These are phyloP conservation scores for Orientallactaga sibirica DNA, from an alignment of 2,797 vertebrate genomes.

Conservation along the genomic window DNA sequence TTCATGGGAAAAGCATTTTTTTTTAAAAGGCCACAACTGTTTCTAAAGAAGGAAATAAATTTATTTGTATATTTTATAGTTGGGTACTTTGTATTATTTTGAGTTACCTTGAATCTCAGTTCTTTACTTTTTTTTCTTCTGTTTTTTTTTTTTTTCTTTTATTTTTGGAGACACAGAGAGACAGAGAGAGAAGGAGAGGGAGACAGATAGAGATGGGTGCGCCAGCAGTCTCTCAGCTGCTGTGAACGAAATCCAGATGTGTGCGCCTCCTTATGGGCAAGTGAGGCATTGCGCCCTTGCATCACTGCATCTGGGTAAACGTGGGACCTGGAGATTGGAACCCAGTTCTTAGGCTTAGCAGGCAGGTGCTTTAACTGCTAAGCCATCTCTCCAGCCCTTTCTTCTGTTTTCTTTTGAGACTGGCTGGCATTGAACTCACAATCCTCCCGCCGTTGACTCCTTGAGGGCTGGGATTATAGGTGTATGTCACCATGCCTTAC, in stretches of 20 bases:
- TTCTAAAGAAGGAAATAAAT: slow-evolving; percentile 44
- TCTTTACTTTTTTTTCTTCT: neutral
- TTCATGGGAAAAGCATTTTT: neutral
- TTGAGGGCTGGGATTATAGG: neutral
- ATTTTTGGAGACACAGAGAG: too few species aligned
- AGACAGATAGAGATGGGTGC: too few species aligned
- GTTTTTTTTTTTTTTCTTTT: neutral
- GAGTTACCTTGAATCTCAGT: neutral
- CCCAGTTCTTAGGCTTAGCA: too few species aligned
- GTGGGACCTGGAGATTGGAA: too few species aligned
- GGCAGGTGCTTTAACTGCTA: too few species aligned
- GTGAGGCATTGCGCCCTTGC: too few species aligned
- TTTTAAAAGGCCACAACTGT: neutral
- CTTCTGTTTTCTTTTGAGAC: neutral
- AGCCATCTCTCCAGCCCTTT: too few species aligned
- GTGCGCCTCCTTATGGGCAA: too few species aligned
- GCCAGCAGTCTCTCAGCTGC: too few species aligned
- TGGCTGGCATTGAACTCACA: neutral
- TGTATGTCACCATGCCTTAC: neutral
- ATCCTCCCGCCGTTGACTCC: neutral
- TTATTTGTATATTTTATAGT: slow-evolving; percentile 19
- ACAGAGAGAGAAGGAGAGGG: too few species aligned
- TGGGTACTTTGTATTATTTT: slow-evolving; percentile 34
- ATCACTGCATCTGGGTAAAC: too few species aligned
- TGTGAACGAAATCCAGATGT: too few species aligned